These are phyloP conservation scores for Morpho deidamia DNA, from an alignment of 2,888 invertebrate genomes.

Conservation along the genomic window DNA sequence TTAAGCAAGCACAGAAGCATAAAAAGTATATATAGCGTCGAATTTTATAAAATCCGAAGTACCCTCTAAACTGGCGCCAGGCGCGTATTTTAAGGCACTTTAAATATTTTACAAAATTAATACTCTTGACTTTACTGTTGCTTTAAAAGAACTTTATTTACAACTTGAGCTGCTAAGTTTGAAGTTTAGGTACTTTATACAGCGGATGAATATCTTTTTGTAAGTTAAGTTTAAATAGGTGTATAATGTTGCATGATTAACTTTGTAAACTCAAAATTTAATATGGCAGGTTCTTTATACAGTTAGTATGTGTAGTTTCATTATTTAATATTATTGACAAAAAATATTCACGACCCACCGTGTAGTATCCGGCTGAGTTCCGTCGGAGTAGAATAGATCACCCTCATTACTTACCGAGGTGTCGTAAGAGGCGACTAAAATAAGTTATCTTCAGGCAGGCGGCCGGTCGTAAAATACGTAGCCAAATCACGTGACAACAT, in stretches of 20 bases:
- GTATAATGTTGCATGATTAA: slow-evolving; percentile 10
- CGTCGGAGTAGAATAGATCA: too few relatives aligned
- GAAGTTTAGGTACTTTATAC: slow-evolving; percentile 9
- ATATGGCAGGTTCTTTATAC: too few relatives aligned
- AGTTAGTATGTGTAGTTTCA: too few relatives aligned
- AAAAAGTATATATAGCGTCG: not conserved
- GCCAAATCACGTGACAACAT: too few relatives aligned
- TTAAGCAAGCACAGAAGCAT: not conserved
- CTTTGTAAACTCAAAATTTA: not conserved
- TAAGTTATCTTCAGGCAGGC: too few relatives aligned
- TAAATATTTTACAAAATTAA: slow-evolving; percentile 15
- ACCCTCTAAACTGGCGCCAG: slow-evolving; percentile 27
- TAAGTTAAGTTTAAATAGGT: slow-evolving; percentile 6
- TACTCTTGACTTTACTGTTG: slow-evolving; percentile 13
- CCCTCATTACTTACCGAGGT: too few relatives aligned
- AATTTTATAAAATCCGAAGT: not conserved
- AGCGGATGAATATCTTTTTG: slow-evolving; percentile 4
- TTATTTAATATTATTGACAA: too few relatives aligned
- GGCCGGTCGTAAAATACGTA: too few relatives aligned
- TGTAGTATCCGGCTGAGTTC: too few relatives aligned
- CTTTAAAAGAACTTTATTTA: slow-evolving; percentile 13
- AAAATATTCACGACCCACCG: too few relatives aligned
- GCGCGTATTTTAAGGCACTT: slow-evolving; percentile 7
- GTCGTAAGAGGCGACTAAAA: too few relatives aligned
- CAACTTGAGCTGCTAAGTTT: slow-evolving; percentile 1